phyloP scores from a whole-genome alignment of 1,140 invertebrate species.

The Lerema accius region DNA sequence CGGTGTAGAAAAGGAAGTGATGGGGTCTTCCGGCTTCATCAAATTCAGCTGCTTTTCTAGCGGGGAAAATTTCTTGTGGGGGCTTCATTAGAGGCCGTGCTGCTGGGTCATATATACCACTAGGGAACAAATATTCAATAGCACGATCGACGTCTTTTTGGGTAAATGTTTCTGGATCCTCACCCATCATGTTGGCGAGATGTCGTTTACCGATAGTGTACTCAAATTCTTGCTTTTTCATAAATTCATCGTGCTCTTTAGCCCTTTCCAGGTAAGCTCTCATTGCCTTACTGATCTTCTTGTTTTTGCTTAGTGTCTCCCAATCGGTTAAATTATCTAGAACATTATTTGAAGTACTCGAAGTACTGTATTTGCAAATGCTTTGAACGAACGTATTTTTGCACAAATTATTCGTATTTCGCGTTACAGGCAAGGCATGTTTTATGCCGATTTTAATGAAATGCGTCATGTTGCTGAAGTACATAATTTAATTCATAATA shows the following conservation, averaged over 20 bases:
- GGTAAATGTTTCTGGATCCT: constrained; percentile 93
- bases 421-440: constrained; percentile 42
- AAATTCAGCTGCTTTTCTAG: constrained; percentile 94
- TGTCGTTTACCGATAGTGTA: constrained; percentile 97
- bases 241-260: constrained; percentile 91
- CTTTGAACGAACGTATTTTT: constrained; percentile 36
- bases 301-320: constrained; percentile 80
- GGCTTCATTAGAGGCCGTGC: constrained; percentile 94
- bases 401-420: constrained; percentile 31
- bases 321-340: constrained; percentile 64
- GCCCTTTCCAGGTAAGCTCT: constrained; percentile 92
- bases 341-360: constrained; percentile 40
- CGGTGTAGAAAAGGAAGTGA: constrained; percentile 95
- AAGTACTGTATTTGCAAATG: constrained; percentile 51
- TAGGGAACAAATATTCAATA: constrained; percentile 96
- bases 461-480: constrained; percentile 45
- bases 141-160: constrained; percentile 94
- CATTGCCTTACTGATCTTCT: constrained; percentile 93
- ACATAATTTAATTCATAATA: constrained; percentile 5
- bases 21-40: constrained; percentile 93
- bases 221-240: constrained; percentile 91
- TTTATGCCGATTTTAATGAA: constrained; percentile 50
- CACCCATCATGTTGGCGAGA: constrained; percentile 99
- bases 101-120: constrained; percentile 91
- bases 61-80: constrained; percentile 93